Evolutionary conservation across 2,888 invertebrate species (phyloP), one percentile per base, ranked within the genome.

Genomic region (Neocrepidodera transversa): DNA sequence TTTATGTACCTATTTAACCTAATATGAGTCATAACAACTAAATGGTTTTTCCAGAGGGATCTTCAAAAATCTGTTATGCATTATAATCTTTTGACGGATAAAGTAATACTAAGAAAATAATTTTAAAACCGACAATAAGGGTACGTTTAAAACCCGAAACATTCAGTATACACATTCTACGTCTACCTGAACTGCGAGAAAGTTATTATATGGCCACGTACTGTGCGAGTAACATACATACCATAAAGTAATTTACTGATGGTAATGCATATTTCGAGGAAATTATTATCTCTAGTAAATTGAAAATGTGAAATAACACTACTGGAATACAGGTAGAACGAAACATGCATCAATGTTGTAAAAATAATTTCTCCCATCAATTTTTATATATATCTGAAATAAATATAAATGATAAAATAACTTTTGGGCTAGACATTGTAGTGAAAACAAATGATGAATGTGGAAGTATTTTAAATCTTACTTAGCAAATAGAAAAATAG

Each of bases 181-280:
- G 5, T 45, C 26, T 66, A 66, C 66, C 66, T 66, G 66, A 54
- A 17, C 50, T 60, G 54, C 54, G 56, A 60, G 62, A 67, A 65
- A 59, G 60, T 65, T 60, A 67, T 67, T 67, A 63, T 67, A 50
- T 49, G 58, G 47, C 62, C 67, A 67, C 67, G 67, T 67, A 65
- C 65, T 63, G 60, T 57, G 62, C 53, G 30, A 59, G 55, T 62
- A 58, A 63, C 64, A 63, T 56, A 64, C 62, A 63, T 60, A 62
- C 63, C 65, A 60, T 65, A 67, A 65, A 65, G 63, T 63, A 62
- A 62, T 63, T 64, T 62, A 56, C 40, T 16, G 47, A 48, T 47
- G 52, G 60, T 58, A 48, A 53, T 63, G 55, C 55, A 60, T 56
- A 60, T 54, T 62, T 59, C 55, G 52, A 58, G 47, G 60, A 60